phyloP scores from a whole-genome alignment of 2,797 vertebrate species.

The Chromis chromis region DNA sequence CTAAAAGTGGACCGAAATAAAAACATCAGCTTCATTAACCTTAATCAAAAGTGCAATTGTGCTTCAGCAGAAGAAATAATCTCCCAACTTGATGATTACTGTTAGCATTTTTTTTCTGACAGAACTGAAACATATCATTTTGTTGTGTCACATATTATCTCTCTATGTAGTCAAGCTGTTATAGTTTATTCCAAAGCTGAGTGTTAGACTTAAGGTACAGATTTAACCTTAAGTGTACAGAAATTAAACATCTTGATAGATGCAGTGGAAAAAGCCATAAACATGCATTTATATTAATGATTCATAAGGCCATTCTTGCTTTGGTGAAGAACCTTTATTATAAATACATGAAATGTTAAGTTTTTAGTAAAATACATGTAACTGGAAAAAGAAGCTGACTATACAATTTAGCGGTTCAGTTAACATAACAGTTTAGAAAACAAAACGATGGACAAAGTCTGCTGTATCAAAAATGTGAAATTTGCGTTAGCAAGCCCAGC shows the following conservation, averaged over 20 bases:
- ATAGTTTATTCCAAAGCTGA: slow-evolving; percentile 16
- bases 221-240: slow-evolving; percentile 12
- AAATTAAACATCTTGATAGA: slow-evolving; percentile 32
- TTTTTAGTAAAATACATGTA: slow-evolving; percentile 73
- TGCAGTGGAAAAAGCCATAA: slow-evolving; percentile 51
- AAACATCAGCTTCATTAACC: slow-evolving; percentile 5
- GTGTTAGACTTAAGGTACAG: slow-evolving; percentile 9
- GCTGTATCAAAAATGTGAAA: slow-evolving; percentile 55
- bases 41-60: slow-evolving; percentile 3
- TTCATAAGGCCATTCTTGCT: slow-evolving; percentile 84
- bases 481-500: slow-evolving; percentile 47
- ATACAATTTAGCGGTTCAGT: slow-evolving; percentile 70
- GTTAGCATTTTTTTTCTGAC: slow-evolving; percentile 26
- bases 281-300: slow-evolving; percentile 84
- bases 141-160: slow-evolving; percentile 11
- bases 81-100: neutral
- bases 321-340: slow-evolving; percentile 88
- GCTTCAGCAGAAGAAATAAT: slow-evolving; percentile 12
- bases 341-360: slow-evolving; percentile 83
- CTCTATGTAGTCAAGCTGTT: neutral
- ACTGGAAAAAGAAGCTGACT: slow-evolving; percentile 51
- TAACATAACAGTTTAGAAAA: slow-evolving; percentile 69
- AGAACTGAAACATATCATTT: neutral
- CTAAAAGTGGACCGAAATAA: slow-evolving; percentile 11
- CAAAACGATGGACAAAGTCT: slow-evolving; percentile 52